phyloP scores from a whole-genome alignment of 2,113 vertebrate genomes.

The Myotis brandtii region DNA sequence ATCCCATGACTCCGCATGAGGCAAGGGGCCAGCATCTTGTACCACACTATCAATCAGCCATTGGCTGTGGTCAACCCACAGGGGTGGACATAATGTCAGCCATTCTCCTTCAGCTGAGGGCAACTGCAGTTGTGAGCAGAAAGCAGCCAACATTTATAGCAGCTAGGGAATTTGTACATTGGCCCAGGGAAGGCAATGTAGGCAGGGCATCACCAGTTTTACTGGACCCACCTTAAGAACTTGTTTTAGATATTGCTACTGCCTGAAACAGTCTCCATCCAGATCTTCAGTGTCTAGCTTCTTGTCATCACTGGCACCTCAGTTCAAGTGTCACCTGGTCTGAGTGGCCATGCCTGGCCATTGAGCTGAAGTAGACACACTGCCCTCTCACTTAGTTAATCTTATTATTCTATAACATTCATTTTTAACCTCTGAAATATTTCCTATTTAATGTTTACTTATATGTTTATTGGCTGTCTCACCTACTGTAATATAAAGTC shows the following conservation, averaged over 20 bases:
- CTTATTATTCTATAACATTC: not conserved
- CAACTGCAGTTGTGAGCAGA: not conserved
- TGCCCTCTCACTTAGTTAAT: not conserved
- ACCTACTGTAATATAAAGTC: not conserved
- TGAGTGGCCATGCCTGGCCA: not conserved
- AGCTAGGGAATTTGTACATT: not conserved
- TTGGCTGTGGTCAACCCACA: not conserved
- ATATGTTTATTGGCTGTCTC: not conserved
- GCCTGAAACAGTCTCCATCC: not conserved
- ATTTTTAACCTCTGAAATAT: constrained; percentile 17
- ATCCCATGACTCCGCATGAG: not conserved
- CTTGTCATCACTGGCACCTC: not conserved
- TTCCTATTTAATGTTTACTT: constrained; percentile 15
- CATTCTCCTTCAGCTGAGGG: not conserved
- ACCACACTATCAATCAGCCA: not conserved
- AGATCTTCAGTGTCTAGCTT: not conserved
- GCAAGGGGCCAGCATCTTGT: not conserved
- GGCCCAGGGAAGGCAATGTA: not conserved
- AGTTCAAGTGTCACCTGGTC: not conserved
- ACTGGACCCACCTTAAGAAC: not conserved
- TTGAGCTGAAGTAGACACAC: not conserved
- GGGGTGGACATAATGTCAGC: not conserved
- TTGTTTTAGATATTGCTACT: not conserved
- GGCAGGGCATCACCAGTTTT: not conserved
- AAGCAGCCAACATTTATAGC: not conserved